Evolutionary conservation across 2,888 invertebrate species (phyloP).

Genomic region (Pyrocoelia pectoralis): DNA sequence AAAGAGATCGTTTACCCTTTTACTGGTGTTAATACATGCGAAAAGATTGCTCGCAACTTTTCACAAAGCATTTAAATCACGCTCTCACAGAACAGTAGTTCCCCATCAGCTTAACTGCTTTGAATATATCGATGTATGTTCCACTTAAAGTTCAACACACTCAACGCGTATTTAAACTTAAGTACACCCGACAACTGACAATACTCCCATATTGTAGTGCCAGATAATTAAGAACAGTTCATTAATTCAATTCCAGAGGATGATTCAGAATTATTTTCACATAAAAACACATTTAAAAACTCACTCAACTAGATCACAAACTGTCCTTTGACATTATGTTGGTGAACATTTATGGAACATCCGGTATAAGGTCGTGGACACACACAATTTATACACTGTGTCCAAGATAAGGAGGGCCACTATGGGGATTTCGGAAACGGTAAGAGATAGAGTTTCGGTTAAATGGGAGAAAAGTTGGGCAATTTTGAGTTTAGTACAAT

Average conservation of each 20-base stretch:
- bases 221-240: too few relatives aligned
- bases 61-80: slow-evolving; percentile 12
- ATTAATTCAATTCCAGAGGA: not conserved
- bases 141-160: slow-evolving; percentile 2
- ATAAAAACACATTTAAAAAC: too few relatives aligned
- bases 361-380: too few relatives aligned
- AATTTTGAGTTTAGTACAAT: too few relatives aligned
- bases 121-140: slow-evolving; percentile 5
- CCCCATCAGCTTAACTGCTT: slow-evolving; percentile 9
- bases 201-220: not conserved
- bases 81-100: not conserved
- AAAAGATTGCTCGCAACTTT: slow-evolving; percentile 8
- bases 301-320: too few relatives aligned
- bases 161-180: not conserved
- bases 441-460: too few relatives aligned
- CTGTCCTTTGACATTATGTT: too few relatives aligned
- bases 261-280: not conserved
- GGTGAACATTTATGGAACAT: too few relatives aligned
- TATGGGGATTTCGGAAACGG: too few relatives aligned
- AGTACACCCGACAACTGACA: not conserved
- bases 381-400: too few relatives aligned
- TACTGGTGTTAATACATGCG: slow-evolving; percentile 6
- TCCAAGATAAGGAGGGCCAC: too few relatives aligned
- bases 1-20: slow-evolving; percentile 10
- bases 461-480: too few relatives aligned